Percentiles rank a stretch among this genome's conserved stretches.
Conservation (phyloP, 2,113 vertebrate genomes). For the Aepyceros melampus region DNA sequence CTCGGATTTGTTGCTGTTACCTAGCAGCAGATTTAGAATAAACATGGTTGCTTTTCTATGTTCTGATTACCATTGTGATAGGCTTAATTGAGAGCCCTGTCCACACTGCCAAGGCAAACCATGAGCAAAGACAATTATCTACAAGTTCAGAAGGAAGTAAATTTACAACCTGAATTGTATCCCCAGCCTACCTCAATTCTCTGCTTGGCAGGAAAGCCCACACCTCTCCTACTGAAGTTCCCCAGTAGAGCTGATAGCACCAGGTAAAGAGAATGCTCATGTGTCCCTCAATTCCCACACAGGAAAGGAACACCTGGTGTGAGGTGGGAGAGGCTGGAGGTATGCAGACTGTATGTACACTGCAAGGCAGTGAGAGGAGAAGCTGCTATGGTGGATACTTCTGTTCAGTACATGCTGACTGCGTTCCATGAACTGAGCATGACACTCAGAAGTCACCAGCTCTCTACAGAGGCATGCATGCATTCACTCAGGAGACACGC, state of each 20-base stretch:
- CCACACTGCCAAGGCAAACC: slow-evolving; percentile 8
- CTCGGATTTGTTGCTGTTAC: slow-evolving; percentile 2
- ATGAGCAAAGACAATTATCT: slow-evolving; percentile 14
- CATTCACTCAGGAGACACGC: neutral
- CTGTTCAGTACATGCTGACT: neutral
- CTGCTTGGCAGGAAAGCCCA: neutral
- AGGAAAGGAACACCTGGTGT: neutral
- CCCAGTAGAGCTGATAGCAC: neutral
- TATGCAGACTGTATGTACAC: neutral
- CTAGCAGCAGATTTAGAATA: slow-evolving; percentile 52
- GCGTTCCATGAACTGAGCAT: neutral
- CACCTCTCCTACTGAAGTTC: neutral
- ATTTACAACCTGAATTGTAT: neutral
- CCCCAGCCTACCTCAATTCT: neutral
- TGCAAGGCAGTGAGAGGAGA: neutral
- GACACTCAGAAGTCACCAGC: neutral
- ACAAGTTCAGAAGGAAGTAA: slow-evolving; percentile 7
- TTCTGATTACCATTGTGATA: neutral
- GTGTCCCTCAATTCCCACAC: neutral
- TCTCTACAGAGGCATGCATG: neutral
- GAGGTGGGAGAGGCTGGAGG: neutral
- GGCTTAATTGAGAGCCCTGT: neutral
- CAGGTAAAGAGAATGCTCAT: neutral
- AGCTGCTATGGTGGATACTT: neutral
- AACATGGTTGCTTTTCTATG: neutral